phyloP scores from a whole-genome alignment of 2,113 vertebrate species.

The Vulpes ferrilata region DNA sequence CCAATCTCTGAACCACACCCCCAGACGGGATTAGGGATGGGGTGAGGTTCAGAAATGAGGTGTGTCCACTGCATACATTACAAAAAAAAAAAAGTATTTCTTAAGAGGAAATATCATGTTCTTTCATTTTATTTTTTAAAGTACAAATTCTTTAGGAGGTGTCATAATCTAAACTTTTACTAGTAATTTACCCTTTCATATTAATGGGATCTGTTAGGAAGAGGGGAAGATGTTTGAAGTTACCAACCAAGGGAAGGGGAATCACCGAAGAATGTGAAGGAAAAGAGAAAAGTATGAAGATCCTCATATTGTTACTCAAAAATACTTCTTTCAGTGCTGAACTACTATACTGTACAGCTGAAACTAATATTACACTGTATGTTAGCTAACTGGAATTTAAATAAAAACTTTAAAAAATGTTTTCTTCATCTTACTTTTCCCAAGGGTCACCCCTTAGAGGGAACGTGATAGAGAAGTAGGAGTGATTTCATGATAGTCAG shows the following conservation, averaged over 20 bases:
- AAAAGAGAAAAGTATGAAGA: background rate
- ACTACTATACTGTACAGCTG: background rate
- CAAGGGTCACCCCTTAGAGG: background rate
- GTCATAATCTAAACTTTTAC: conserved; percentile 10
- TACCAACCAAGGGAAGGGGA: background rate
- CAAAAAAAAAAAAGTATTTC: background rate
- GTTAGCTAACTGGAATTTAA: background rate
- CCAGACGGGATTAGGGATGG: background rate
- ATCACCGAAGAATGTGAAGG: background rate
- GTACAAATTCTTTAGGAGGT: background rate
- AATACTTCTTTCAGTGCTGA: background rate
- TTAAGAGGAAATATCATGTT: conserved; percentile 48
- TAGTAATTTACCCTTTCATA: background rate
- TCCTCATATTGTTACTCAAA: background rate
- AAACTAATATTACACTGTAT: background rate
- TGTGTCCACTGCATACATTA: conserved; percentile 1
- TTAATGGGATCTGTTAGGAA: background rate
- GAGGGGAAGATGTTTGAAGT: background rate
- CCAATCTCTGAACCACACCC: conserved; percentile 34
- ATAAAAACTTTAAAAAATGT: background rate
- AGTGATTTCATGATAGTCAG: background rate
- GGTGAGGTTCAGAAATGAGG: conserved; percentile 42
- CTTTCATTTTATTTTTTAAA: conserved; percentile 47
- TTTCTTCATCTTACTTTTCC: background rate
- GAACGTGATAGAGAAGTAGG: background rate